Evolutionary conservation across 2,888 invertebrate species (phyloP), one percentile per base, ranked within the genome.

Genomic region (Alsophila aescularia): DNA sequence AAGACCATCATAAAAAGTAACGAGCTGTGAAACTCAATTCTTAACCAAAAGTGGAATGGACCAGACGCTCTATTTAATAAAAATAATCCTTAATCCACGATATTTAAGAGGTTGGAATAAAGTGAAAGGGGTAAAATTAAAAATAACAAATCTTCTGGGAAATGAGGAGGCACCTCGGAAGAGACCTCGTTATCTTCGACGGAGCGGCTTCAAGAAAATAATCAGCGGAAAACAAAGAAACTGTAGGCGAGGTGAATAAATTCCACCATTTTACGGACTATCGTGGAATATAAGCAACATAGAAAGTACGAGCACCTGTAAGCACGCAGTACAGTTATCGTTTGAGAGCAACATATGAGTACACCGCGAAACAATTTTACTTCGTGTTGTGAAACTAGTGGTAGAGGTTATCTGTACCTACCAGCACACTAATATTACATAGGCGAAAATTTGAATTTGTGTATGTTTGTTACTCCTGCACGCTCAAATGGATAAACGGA

Each of bases 171-270:
- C 77, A 72, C 72, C 75, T 77, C 70, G 67, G 74, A 77, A 81
- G 75, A 75, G 69, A 59, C 70, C 81, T 84, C 83, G 79, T 84
- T 83, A 84, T 81, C 81, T 81, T 81, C 77, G 75, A 73, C 71
- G 69, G 65, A 13, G 50, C 69, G 65, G 72, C 66, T 72, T 66
- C 64, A 73, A 78, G 77, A 81, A 83, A 81, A 81, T 81, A 81
- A 80, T 83, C 79, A 77, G 67, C 67, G 66, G 60, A 70, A 77
- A 83, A 83, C 79, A 82, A 83, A 79, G 71, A 47, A 67, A 72
- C 45, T 52, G 65, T 66, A 69, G 67, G 67, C 68, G 66, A 69
- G 64, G 67, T 67, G 66, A 67, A 73, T 69, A 71, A 75, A 72
- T 73, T 69, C 66, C 60, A 66, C 64, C 67, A 62, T 69, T 68